Percentiles rank a stretch among this genome's conserved stretches.
Conservation (phyloP, 2,888 invertebrate species). For the Thera britannica region DNA sequence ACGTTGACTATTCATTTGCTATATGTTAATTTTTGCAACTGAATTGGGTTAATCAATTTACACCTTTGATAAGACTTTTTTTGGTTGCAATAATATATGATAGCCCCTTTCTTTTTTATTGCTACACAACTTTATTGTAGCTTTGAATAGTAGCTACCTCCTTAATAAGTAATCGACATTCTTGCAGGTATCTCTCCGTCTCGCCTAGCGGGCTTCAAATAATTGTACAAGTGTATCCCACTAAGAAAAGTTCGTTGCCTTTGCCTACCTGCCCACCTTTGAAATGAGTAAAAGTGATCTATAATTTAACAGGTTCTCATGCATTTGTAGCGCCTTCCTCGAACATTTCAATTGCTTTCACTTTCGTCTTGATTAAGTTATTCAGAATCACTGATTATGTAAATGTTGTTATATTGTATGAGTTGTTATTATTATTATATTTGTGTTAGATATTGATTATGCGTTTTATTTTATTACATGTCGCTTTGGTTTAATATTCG, state of each 20-base stretch:
- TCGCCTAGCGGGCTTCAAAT: constrained; percentile 77
- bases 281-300: constrained; percentile 59
- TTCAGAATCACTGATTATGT: constrained; percentile 31
- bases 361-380: constrained; percentile 53
- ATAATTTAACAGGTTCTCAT: constrained; percentile 64
- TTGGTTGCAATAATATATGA: background rate
- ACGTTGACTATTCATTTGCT: background rate
- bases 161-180: constrained; percentile 67
- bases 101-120: background rate
- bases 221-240: constrained; percentile 81
- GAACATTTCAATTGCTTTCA: constrained; percentile 62
- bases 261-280: constrained; percentile 52
- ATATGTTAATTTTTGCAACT: background rate
- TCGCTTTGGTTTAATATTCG: background rate
- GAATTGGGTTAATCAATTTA: background rate
- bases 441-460: background rate
- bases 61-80: background rate
- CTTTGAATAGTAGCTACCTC: constrained; percentile 34
- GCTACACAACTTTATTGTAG: constrained; percentile 6
- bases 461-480: background rate
- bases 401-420: background rate
- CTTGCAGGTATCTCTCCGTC: constrained; percentile 66
- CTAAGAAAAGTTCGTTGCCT: constrained; percentile 62
- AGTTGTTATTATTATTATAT: background rate
- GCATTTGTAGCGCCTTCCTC: constrained; percentile 44